phyloP scores from a whole-genome alignment of 2,797 vertebrate genomes.

The Enteromius unitaeniatus region DNA sequence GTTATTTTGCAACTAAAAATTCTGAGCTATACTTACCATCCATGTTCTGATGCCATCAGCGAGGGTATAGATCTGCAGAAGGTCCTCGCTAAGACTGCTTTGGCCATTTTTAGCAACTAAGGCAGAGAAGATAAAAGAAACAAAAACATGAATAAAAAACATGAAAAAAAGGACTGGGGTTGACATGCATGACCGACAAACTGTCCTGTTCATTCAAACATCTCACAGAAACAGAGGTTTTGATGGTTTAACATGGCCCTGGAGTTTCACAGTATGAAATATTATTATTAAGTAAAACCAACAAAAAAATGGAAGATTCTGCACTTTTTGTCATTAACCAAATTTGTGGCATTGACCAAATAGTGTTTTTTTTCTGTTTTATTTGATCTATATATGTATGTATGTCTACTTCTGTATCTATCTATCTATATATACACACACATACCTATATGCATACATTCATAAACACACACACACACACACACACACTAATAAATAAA shows the following conservation, averaged over 20 bases:
- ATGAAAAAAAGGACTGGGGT: neutral
- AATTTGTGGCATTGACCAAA: neutral
- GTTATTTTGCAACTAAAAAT: neutral
- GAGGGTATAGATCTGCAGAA: conserved; percentile 88
- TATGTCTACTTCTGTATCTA: too few relatives aligned
- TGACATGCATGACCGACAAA: neutral
- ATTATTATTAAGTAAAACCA: neutral
- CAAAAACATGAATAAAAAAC: neutral
- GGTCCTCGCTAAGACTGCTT: conserved; percentile 85
- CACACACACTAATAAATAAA: too few relatives aligned
- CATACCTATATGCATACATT: too few relatives aligned
- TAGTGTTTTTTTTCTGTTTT: neutral
- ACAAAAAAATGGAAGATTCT: neutral
- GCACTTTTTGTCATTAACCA: neutral
- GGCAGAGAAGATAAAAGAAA: conserved; percentile 44
- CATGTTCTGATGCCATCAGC: conserved; percentile 95
- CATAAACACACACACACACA: too few relatives aligned
- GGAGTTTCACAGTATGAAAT: neutral
- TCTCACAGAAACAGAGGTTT: neutral
- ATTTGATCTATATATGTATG: too few relatives aligned
- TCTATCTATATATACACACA: too few relatives aligned
- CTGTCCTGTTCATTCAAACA: neutral
- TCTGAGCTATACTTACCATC: conserved; percentile 88
- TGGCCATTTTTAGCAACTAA: conserved; percentile 87
- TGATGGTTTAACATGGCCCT: neutral